Evolutionary conservation across 2,888 invertebrate species (phyloP).

Genomic region (Atrina japonica): DNA sequence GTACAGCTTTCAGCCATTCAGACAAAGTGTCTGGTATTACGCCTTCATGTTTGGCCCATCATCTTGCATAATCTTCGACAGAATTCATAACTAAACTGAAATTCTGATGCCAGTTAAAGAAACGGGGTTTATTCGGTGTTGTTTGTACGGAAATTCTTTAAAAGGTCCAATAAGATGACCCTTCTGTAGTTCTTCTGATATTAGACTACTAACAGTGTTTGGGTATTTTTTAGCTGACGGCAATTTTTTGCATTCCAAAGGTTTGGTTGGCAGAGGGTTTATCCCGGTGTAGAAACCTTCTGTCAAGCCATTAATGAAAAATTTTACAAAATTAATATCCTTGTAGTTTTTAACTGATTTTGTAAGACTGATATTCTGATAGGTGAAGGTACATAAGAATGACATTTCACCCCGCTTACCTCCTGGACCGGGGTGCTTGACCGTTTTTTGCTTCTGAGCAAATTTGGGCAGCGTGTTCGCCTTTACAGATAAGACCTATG

Average conservation of each 20-base stretch:
- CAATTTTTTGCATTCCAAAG: constrained; percentile 26
- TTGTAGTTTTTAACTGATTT: constrained; percentile 6
- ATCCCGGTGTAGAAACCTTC: constrained; percentile 26
- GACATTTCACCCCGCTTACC: background rate
- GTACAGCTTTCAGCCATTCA: too few species aligned
- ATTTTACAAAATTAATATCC: too few species aligned
- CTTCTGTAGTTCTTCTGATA: constrained; percentile 28
- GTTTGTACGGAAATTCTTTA: too few species aligned
- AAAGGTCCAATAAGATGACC: too few species aligned
- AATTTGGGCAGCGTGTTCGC: too few species aligned
- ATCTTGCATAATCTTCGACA: too few species aligned
- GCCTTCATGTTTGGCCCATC: too few species aligned
- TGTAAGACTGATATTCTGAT: background rate
- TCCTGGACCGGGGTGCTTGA: background rate
- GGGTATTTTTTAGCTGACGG: constrained; percentile 22
- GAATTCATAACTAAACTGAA: too few species aligned
- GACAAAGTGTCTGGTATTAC: too few species aligned
- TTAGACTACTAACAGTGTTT: too few species aligned
- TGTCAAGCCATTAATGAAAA: constrained; percentile 3
- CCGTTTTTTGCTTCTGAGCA: constrained; percentile 8
- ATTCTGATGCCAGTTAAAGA: too few species aligned
- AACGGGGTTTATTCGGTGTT: too few species aligned
- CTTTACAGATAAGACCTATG: constrained; percentile 9
- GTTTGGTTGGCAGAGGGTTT: background rate
- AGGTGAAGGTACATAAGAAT: background rate